phyloP scores from a whole-genome alignment of 53 echinoderm and acorn worm genomes.

The Holothuria leucospilota region DNA sequence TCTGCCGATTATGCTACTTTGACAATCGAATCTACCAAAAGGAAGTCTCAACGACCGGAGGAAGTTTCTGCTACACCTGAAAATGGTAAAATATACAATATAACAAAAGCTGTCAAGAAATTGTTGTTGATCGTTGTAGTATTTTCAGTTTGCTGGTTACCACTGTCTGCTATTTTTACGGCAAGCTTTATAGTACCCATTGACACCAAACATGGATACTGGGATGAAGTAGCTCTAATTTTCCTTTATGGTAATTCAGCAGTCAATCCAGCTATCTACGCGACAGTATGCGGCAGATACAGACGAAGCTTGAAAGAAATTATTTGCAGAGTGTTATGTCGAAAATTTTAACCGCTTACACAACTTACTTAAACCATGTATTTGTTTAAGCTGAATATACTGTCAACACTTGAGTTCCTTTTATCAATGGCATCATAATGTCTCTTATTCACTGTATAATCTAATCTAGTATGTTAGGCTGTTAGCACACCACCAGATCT shows the following conservation, averaged over 20 bases:
- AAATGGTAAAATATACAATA: not conserved
- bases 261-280: not conserved
- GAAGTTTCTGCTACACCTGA: too few species aligned
- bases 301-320: slow-evolving; percentile 1
- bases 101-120: not conserved
- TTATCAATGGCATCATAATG: too few species aligned
- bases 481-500: too few species aligned
- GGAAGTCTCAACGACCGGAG: too few species aligned
- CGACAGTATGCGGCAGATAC: not conserved
- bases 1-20: too few species aligned
- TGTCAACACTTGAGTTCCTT: too few species aligned
- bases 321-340: not conserved
- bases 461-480: too few species aligned
- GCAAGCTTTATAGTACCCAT: not conserved
- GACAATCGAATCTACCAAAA: too few species aligned
- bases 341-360: not conserved
- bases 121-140: not conserved
- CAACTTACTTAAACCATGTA: too few species aligned
- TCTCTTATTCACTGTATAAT: too few species aligned
- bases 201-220: not conserved
- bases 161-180: not conserved
- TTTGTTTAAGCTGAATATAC: too few species aligned
- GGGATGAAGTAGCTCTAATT: not conserved
- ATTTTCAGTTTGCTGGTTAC: slow-evolving; percentile 16
- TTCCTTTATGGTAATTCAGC: not conserved